A percentile compares a stretch with the other conserved stretches of the same genome.
phyloP scores from a whole-genome alignment of 2,797 vertebrate species.

The Distichodus sexfasciatus region DNA sequence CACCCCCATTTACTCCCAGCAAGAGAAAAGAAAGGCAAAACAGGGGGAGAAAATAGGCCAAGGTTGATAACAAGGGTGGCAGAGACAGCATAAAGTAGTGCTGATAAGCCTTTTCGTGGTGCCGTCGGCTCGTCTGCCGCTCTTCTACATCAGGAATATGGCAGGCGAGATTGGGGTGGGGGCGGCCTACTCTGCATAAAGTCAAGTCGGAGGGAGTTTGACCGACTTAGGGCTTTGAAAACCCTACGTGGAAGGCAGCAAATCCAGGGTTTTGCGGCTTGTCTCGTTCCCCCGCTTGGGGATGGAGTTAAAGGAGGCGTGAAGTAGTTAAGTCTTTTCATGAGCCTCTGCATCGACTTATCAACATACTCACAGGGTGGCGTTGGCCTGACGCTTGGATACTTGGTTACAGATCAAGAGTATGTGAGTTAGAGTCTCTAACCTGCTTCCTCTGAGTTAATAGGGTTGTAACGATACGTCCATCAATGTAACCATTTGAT shows the following conservation, averaged over 20 bases:
- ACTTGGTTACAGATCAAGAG: too few relatives aligned
- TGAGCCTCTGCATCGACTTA: neutral
- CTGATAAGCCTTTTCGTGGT: slow-evolving; percentile 22
- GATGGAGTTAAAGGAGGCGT: slow-evolving; percentile 7
- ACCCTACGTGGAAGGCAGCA: slow-evolving; percentile 7
- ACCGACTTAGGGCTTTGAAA: slow-evolving; percentile 23
- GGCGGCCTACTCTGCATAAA: slow-evolving; percentile 8
- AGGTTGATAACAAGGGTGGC: slow-evolving; percentile 28
- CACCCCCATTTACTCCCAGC: too few relatives aligned
- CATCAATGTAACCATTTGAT: too few relatives aligned
- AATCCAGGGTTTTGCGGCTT: neutral
- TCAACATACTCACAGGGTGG: too few relatives aligned
- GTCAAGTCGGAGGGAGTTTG: slow-evolving; percentile 12
- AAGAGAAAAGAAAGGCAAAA: too few relatives aligned
- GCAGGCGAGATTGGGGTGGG: neutral
- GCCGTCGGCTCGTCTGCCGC: slow-evolving; percentile 14
- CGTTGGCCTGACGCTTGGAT: too few relatives aligned
- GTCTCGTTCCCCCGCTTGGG: neutral
- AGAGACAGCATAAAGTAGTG: slow-evolving; percentile 27
- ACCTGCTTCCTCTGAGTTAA: too few relatives aligned
- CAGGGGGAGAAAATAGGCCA: slow-evolving; percentile 38
- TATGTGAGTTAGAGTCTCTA: too few relatives aligned
- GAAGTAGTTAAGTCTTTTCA: slow-evolving; percentile 27
- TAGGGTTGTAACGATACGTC: too few relatives aligned
- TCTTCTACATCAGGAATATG: slow-evolving; percentile 6